These are phyloP conservation scores for Thaleichthys pacificus DNA, from an alignment of 2,797 vertebrate genomes.

Conservation along the genomic window DNA sequence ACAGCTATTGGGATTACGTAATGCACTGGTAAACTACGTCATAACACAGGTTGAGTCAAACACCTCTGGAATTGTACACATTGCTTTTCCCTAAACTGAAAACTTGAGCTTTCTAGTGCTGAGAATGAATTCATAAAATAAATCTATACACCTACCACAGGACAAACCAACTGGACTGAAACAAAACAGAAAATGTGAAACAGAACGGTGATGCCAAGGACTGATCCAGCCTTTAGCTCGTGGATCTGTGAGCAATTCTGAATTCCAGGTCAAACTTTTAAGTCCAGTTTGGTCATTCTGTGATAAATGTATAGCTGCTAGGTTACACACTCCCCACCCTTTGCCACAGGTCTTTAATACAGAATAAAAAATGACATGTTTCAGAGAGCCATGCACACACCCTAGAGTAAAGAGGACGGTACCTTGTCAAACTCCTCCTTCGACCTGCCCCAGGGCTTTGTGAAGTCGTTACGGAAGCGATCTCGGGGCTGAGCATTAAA, in stretches of 20 bases:
- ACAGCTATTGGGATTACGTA: slow-evolving; percentile 16
- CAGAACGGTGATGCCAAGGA: not conserved
- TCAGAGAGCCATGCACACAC: slow-evolving; percentile 34
- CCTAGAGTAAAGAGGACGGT: slow-evolving; percentile 22
- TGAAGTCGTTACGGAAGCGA: slow-evolving; percentile 81
- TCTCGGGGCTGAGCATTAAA: slow-evolving; percentile 82
- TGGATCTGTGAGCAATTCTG: not conserved
- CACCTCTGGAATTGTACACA: slow-evolving; percentile 12
- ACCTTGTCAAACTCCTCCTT: slow-evolving; percentile 81
- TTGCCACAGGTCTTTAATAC: slow-evolving; percentile 3
- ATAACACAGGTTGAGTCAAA: slow-evolving; percentile 18
- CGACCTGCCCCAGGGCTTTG: slow-evolving; percentile 72
- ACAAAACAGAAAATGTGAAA: not conserved
- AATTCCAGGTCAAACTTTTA: slow-evolving; percentile 5
- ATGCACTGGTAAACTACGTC: slow-evolving; percentile 12
- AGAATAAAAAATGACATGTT: not conserved
- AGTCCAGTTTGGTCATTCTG: slow-evolving; percentile 18
- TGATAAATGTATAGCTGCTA: slow-evolving; percentile 5
- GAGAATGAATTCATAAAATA: not conserved
- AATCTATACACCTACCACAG: slow-evolving; percentile 13
- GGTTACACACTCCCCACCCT: not conserved
- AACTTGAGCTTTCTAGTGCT: no score
- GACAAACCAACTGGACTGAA: slow-evolving; percentile 16
- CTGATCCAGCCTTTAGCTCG: not conserved
- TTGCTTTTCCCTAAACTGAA: slow-evolving; percentile 1